These are phyloP conservation scores for Zootermopsis nevadensis DNA, from an alignment of 2,888 invertebrate species.

Conservation along the genomic window DNA sequence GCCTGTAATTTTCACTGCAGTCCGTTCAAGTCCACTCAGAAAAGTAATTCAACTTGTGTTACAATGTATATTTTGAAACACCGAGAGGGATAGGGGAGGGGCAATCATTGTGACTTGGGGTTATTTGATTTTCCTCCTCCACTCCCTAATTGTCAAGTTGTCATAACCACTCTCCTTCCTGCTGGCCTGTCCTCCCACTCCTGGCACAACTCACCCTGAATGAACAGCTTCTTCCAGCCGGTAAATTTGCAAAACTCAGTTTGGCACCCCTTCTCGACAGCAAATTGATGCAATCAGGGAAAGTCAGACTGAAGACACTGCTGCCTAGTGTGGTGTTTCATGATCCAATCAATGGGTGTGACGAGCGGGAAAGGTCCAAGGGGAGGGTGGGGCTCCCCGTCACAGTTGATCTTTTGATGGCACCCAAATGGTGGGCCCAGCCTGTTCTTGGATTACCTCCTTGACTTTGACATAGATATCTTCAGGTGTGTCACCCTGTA, in stretches of 20 bases:
- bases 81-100: conserved; percentile 23
- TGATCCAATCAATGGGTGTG: conserved; percentile 12
- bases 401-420: conserved; percentile 96
- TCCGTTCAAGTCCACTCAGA: conserved; percentile 18
- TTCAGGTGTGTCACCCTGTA: conserved; percentile 97
- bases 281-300: conserved; percentile 35
- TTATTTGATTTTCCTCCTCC: conserved; percentile 30
- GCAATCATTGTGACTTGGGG: conserved; percentile 27
- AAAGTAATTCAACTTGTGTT: conserved; percentile 37
- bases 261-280: conserved; percentile 33
- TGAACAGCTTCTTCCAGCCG: not conserved
- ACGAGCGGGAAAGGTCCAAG: conserved; percentile 61
- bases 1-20: conserved; percentile 37
- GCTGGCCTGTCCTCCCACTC: conserved; percentile 25
- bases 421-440: conserved; percentile 97
- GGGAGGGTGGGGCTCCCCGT: conserved; percentile 70
- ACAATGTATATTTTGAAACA: conserved; percentile 46
- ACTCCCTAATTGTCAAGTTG: conserved; percentile 32
- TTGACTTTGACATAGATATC: conserved; percentile 96
- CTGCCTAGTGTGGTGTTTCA: conserved; percentile 20
- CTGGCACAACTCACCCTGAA: conserved; percentile 21
- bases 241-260: conserved; percentile 4
- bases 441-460: conserved; percentile 93
- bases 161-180: conserved; percentile 30
- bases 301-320: conserved; percentile 25